A percentile compares a stretch with the other conserved stretches of the same genome.
Conservation (phyloP, 1,140 invertebrate genomes). For the Hyles euphorbiae region DNA sequence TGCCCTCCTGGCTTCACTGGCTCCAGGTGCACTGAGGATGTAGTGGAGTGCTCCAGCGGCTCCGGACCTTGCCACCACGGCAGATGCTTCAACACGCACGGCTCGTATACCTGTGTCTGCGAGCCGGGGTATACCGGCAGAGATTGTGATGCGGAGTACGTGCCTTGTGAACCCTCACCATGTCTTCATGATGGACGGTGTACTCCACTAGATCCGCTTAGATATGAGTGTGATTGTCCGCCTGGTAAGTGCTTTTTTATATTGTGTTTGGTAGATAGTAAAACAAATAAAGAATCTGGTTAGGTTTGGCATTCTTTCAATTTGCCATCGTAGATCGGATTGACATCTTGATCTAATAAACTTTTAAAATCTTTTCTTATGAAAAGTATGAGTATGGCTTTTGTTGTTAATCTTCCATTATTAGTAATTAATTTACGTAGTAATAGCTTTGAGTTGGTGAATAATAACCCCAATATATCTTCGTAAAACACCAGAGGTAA, state of each 20-base stretch:
- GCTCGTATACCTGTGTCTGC: slow-evolving; percentile 94
- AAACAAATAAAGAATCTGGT: too few species aligned
- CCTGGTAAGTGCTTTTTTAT: slow-evolving; percentile 81
- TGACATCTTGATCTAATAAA: too few species aligned
- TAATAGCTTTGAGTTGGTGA: too few species aligned
- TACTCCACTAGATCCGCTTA: slow-evolving; percentile 82
- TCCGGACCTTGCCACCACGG: slow-evolving; percentile 86
- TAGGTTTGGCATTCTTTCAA: too few species aligned
- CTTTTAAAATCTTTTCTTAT: too few species aligned
- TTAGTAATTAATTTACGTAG: too few species aligned
- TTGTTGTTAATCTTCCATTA: too few species aligned
- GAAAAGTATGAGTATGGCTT: too few species aligned
- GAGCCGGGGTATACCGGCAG: slow-evolving; percentile 91
- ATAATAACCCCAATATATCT: too few species aligned
- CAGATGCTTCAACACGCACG: slow-evolving; percentile 91
- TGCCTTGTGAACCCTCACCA: slow-evolving; percentile 92
- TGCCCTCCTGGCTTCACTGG: slow-evolving; percentile 93
- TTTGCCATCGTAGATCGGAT: too few species aligned
- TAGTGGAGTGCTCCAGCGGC: slow-evolving; percentile 88
- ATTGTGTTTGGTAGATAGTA: too few species aligned
- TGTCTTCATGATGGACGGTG: slow-evolving; percentile 93
- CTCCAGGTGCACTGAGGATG: slow-evolving; percentile 89
- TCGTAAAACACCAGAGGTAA: too few species aligned
- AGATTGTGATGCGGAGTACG: slow-evolving; percentile 92
- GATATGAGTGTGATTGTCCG: slow-evolving; percentile 90